phyloP scores from a whole-genome alignment of 2,797 vertebrate species.

The Chromis chromis region DNA sequence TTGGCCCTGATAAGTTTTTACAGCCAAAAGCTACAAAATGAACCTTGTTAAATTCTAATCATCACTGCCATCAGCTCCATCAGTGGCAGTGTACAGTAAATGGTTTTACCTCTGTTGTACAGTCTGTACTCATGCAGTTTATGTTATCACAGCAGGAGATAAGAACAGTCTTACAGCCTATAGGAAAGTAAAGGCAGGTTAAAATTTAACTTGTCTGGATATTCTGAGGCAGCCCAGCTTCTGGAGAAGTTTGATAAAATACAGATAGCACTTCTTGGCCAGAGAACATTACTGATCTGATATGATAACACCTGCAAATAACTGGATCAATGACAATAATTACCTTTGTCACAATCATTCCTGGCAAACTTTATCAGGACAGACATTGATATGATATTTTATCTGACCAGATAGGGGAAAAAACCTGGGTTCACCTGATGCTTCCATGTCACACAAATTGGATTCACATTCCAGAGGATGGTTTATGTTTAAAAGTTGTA shows the following conservation, averaged over 20 bases:
- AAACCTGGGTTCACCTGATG: not conserved
- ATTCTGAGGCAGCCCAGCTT: constrained; percentile 9
- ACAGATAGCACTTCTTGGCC: constrained; percentile 47
- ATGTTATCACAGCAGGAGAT: constrained; percentile 25
- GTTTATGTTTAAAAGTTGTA: not conserved
- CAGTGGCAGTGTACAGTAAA: constrained; percentile 23
- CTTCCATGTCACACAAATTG: not conserved
- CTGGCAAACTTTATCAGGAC: constrained; percentile 27
- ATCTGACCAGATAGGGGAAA: not conserved
- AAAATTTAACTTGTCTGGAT: constrained; percentile 66
- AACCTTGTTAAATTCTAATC: constrained; percentile 5
- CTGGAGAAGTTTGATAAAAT: constrained; percentile 45
- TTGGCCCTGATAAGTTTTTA: not conserved
- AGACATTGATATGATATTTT: constrained; percentile 2
- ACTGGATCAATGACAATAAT: constrained; percentile 11
- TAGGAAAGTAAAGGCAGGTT: constrained; percentile 57
- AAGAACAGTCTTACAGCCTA: constrained; percentile 27
- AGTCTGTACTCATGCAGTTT: constrained; percentile 21
- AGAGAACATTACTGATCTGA: constrained; percentile 52
- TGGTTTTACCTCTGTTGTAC: constrained; percentile 21
- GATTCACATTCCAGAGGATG: not conserved
- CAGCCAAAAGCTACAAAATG: constrained; percentile 6
- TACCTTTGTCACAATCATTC: not conserved
- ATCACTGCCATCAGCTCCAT: not conserved
- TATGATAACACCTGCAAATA: constrained; percentile 46